Percentiles rank a stretch among this genome's conserved stretches.
Conservation (phyloP, 2,888 invertebrate genomes). For the Orchesella flavescens region DNA sequence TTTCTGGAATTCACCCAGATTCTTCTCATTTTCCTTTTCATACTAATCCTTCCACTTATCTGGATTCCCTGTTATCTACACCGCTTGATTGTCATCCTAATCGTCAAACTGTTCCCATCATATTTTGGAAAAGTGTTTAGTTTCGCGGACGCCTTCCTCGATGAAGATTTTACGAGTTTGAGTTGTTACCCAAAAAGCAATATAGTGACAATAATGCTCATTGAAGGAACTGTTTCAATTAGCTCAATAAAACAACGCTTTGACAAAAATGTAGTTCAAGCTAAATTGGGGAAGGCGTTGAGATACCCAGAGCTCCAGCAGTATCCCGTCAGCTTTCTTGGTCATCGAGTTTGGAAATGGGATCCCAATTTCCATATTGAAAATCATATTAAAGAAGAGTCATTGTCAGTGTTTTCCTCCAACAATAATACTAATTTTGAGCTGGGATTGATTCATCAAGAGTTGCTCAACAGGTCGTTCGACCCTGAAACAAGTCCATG, state of each 20-base stretch:
- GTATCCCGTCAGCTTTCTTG: not conserved
- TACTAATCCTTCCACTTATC: not conserved
- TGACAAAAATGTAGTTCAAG: constrained; percentile 11
- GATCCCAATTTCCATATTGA: constrained; percentile 9
- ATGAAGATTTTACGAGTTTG: not conserved
- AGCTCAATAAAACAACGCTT: not conserved
- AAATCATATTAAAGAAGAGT: constrained; percentile 28
- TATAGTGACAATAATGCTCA: not conserved
- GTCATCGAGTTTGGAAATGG: constrained; percentile 23
- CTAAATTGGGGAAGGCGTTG: not conserved
- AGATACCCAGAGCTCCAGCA: constrained; percentile 25
- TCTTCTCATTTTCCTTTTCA: not conserved
- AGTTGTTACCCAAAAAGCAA: not conserved
- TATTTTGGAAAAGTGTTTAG: not conserved
- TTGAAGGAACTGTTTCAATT: not conserved
- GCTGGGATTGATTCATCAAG: not conserved
- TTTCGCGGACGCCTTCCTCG: not conserved
- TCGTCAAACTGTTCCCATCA: too few species aligned
- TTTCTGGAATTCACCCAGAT: not conserved
- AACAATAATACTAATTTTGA: too few species aligned
- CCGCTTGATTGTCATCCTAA: not conserved
- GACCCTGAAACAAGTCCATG: constrained; percentile 3
- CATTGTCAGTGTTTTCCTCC: not conserved
- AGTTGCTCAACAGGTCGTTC: not conserved
- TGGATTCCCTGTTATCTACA: not conserved